Base-by-base conservation (phyloP, 2,888 invertebrate species). In the Apotomis capreana region DNA sequence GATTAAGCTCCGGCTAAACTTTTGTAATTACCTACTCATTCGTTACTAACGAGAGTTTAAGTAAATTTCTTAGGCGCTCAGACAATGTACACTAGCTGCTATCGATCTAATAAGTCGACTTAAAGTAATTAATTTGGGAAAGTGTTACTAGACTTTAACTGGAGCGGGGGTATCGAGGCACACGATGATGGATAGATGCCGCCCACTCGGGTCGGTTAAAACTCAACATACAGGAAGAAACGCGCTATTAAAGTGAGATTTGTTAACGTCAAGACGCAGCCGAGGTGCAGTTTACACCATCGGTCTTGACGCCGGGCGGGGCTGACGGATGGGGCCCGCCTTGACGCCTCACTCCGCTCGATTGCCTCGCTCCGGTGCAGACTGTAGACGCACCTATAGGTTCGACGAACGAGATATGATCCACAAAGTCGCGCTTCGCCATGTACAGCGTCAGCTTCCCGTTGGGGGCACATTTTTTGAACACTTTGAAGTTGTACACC, bases 401-500 rank as follows among this genome's bases (percentile, higher is more conserved):
- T 85, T 98, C 98, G 73, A 97, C 96, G 74, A 95, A 95, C 0
- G 97, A 96, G 78, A 98, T 95, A 83, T 98, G 97, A 87, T 98
- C 98, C 74, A 98, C 95, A 88, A 97, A 98, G 87, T 98, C 98
- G 77, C 98, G 94, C 87, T 97, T 97, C 58, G 96, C 97, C 92
- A 98, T 94, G 81, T 98, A 98, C 79, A 98, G 91, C 55, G 97
- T 96, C 80, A 98, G 89, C 93, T 97, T 97, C 77, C 96, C 97
- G 89, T 98, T 98, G 62, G 98, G 97, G 57, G 97, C 96, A 83
- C 95, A 95, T 94, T 98, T 98, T 91, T 98, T 98, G 90, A 96
- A 98, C 84, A 98, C 98, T 90, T 97, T 97, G 88, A 97, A 97
- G 87, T 97, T 97, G 83, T 96, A 96, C 86, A 97, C 98, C 98